A percentile compares a stretch with the other conserved stretches of the same genome.
Evolutionary conservation across 2,888 invertebrate species (phyloP).

Genomic region (Euproctis similis): DNA sequence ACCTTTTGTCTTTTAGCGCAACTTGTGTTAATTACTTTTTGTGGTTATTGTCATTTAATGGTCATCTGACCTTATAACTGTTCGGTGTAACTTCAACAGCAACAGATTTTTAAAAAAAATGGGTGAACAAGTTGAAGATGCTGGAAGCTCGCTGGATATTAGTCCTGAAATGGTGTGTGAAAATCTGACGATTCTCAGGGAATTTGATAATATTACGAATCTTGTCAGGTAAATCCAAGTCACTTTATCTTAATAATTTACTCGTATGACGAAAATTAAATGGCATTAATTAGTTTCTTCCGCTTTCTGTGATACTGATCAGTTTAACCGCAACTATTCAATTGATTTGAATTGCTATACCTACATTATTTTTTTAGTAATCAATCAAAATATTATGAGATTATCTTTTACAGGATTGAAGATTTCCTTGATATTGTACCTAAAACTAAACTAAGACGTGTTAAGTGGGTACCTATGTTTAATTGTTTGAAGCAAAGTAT

Average conservation of each 20-base stretch:
- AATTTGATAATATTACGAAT: constrained; percentile 59
- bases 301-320: not conserved
- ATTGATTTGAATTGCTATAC: not conserved
- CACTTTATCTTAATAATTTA: not conserved
- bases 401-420: constrained; percentile 49
- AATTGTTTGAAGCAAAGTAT: constrained; percentile 59
- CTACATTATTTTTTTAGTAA: no score
- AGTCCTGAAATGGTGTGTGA: constrained; percentile 49
- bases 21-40: no score
- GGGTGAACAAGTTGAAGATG: constrained; percentile 40
- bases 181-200: constrained; percentile 58
- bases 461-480: constrained; percentile 67
- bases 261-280: not conserved
- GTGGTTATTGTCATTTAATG: no score
- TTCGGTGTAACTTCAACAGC: no score
- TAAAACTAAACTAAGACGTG: constrained; percentile 50
- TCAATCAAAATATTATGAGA: no score
- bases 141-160: constrained; percentile 37
- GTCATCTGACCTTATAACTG: no score
- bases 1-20: no score
- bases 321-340: no score
- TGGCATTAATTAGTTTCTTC: not conserved
- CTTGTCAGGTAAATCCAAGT: constrained; percentile 43
- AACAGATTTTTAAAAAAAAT: constrained; percentile 28
- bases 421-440: constrained; percentile 63